Base-by-base conservation (phyloP, 92 coral and sea anemone species). In the Ricordea florida region DNA sequence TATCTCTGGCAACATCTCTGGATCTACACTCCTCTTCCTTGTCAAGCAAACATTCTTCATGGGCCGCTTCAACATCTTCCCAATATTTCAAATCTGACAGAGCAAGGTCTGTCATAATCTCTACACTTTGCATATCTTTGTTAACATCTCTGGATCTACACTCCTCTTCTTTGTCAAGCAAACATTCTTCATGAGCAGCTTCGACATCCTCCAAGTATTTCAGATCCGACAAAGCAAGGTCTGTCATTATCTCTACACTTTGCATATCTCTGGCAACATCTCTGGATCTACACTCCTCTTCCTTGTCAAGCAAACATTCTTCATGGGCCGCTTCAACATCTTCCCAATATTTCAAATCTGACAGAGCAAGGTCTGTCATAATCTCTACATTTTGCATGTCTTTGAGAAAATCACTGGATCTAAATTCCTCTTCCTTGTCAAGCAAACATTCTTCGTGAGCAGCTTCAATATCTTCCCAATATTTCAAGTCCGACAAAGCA, bases 201-300 rank as follows among this genome's bases (percentile, higher is more conserved):
- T 88, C 84, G 4, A 89, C 49, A 10, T 90, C 89, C 35, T 86
- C 92, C 15, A 86, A 52, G 58, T 82, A 86, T 10, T 81, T 84
- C 15, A 85, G 15, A n/a, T 77, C 92, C 10, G 86, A 69, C 1
- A 73, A 34, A 33, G 91, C 66, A 37, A 86, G 26, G 0, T 90
- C 96, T 23, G 96, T 85, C 67, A 67, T 76, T 6, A 80, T 71
- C 13, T 73, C 87, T 38, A 18, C 60, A 3, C 62, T 63, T 47
- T 71, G 69, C 25, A 8, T 72, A 17, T 78, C 87, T 38, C 66
- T 76, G 47, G 71, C 89, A 57, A 82, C 79, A 18, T 38, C 41
- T 62, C 61, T 16, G 77, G 61, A 1, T 5, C 29, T 23, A 56
- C 73, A 35, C 26, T 73, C 51, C 47, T 67, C 37, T 9, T 43